Percentiles rank a stretch among this genome's conserved stretches.
phyloP scores from a whole-genome alignment of 2,113 vertebrate species.

The Pao palembangensis region DNA sequence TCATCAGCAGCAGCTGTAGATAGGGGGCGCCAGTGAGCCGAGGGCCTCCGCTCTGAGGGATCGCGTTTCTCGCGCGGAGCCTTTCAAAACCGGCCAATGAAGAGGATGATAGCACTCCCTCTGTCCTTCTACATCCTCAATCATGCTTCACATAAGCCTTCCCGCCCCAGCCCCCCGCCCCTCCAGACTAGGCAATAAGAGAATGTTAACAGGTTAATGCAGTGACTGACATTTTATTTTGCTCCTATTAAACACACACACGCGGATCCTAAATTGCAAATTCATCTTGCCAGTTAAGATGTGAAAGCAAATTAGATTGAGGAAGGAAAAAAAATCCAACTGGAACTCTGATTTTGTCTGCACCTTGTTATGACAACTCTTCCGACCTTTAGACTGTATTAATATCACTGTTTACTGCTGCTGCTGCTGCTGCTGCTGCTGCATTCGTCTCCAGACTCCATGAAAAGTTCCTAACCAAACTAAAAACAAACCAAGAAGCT shows the following conservation, averaged over 20 bases:
- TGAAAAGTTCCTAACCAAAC: slow-evolving; percentile 78
- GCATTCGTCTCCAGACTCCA: slow-evolving; percentile 84
- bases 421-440: slow-evolving; percentile 91
- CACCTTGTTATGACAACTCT: slow-evolving; percentile 90
- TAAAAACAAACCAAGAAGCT: slow-evolving; percentile 74
- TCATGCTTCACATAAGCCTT: slow-evolving; percentile 53
- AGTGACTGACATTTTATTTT: slow-evolving; percentile 84
- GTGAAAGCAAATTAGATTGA: slow-evolving; percentile 53
- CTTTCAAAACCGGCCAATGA: slow-evolving; percentile 53
- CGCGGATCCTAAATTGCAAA: slow-evolving; percentile 63
- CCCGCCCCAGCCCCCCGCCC: slow-evolving; percentile 58
- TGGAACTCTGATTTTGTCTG: slow-evolving; percentile 94
- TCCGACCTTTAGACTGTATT: slow-evolving; percentile 92
- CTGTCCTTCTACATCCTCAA: slow-evolving; percentile 49
- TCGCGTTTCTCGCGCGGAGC: slow-evolving; percentile 42
- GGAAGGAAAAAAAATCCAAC: slow-evolving; percentile 72
- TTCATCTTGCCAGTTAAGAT: slow-evolving; percentile 80
- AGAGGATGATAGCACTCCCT: slow-evolving; percentile 79
- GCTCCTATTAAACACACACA: slow-evolving; percentile 26
- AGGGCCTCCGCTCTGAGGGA: slow-evolving; percentile 41
- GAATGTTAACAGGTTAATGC: slow-evolving; percentile 94
- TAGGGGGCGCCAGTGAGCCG: slow-evolving; percentile 77
- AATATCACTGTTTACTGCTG: slow-evolving; percentile 89
- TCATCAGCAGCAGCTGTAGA: slow-evolving; percentile 98
- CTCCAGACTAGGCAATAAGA: slow-evolving; percentile 87